Evolutionary conservation across 2,888 invertebrate genomes (phyloP).

Genomic region (Drosophila mercatorum): DNA sequence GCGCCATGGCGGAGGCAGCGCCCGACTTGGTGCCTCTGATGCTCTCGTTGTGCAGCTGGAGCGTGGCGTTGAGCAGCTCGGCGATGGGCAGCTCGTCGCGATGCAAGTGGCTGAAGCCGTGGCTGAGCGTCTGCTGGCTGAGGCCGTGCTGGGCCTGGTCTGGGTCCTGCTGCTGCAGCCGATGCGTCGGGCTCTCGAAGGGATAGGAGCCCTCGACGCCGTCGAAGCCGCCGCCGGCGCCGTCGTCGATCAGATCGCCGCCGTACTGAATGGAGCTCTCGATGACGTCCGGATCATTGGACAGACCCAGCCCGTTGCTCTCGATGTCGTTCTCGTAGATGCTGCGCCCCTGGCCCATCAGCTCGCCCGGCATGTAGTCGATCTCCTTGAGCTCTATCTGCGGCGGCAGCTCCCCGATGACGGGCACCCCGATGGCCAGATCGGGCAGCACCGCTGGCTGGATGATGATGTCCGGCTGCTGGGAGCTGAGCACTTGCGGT

Average conservation of each 20-base stretch:
- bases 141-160: slow-evolving; percentile 1
- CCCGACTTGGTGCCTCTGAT: slow-evolving; percentile 1
- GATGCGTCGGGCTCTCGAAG: slow-evolving; percentile 80
- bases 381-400: slow-evolving; percentile 85
- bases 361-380: slow-evolving; percentile 83
- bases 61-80: slow-evolving; percentile 68
- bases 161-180: slow-evolving; percentile 50
- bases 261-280: slow-evolving; percentile 84
- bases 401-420: slow-evolving; percentile 84
- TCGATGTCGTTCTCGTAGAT: slow-evolving; percentile 68
- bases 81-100: slow-evolving; percentile 81
- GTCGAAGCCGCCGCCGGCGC: slow-evolving; percentile 82
- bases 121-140: slow-evolving; percentile 56
- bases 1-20: slow-evolving; percentile 55
- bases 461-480: slow-evolving; percentile 82
- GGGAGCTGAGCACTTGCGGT: slow-evolving; percentile 29
- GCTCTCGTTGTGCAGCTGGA: slow-evolving; percentile 53
- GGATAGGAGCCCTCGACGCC: slow-evolving; percentile 83
- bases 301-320: slow-evolving; percentile 54
- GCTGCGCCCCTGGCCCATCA: slow-evolving; percentile 50
- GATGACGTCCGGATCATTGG: slow-evolving; percentile 69
- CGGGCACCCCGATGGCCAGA: slow-evolving; percentile 84
- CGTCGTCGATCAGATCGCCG: slow-evolving; percentile 83
- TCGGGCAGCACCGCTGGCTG: slow-evolving; percentile 84
- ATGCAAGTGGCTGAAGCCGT: slow-evolving; percentile 81